phyloP scores from a whole-genome alignment of 2,113 vertebrate species.

The Corythornis madagascariensis region DNA sequence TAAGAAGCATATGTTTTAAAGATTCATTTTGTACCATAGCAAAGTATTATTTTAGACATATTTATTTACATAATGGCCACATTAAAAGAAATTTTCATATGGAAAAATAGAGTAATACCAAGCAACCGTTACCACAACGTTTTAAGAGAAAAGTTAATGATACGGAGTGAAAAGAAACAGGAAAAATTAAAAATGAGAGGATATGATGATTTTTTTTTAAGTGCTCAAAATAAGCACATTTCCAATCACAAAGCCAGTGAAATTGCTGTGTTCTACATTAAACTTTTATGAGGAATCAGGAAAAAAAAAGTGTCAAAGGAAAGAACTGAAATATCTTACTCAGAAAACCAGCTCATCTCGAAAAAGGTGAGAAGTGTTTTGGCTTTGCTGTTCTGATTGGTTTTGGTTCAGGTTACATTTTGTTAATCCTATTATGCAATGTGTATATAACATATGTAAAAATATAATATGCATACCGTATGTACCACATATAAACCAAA shows the following conservation, averaged over 20 bases:
- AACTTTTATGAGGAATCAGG: neutral
- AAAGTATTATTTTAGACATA: slow-evolving; percentile 13
- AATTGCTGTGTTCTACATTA: neutral
- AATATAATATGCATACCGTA: neutral
- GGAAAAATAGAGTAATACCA: slow-evolving; percentile 25
- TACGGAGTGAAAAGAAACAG: slow-evolving; percentile 23
- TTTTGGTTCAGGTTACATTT: neutral
- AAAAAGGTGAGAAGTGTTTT: neutral
- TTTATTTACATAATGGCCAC: slow-evolving; percentile 32
- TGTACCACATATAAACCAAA: neutral
- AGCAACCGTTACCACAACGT: neutral
- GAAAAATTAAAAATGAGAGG: neutral
- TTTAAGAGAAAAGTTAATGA: neutral
- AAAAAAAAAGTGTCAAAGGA: neutral
- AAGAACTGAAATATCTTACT: neutral
- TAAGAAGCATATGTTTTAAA: slow-evolving; percentile 37
- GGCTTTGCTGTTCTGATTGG: neutral
- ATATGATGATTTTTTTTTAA: neutral
- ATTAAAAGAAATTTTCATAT: slow-evolving; percentile 42
- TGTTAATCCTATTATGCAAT: neutral
- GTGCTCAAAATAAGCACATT: neutral
- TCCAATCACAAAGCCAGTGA: neutral
- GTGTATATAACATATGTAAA: neutral
- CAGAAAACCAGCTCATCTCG: neutral
- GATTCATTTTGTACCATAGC: slow-evolving; percentile 11